Conservation (phyloP, 2,888 invertebrate genomes). For the Acanthoscelides obtectus region DNA sequence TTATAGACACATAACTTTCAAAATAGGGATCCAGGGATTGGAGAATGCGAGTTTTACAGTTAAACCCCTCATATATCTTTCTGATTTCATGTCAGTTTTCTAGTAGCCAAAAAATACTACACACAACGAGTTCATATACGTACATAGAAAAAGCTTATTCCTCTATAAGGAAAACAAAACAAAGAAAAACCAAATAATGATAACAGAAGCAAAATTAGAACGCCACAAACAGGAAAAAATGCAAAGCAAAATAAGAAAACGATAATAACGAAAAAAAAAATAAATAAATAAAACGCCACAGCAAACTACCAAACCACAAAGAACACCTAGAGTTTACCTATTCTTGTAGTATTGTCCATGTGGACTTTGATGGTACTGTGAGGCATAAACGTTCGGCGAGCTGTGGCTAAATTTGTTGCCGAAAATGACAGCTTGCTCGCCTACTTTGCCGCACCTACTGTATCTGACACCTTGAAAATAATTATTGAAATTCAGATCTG, state of each 20-base stretch:
- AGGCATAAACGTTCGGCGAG: slow-evolving; percentile 25
- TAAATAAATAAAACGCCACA: slow-evolving; percentile 11
- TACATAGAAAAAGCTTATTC: too few species aligned
- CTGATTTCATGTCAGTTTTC: too few species aligned
- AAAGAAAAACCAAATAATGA: too few species aligned
- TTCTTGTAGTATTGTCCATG: slow-evolving; percentile 25
- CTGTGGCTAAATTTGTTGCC: slow-evolving; percentile 27
- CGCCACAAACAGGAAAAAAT: not conserved
- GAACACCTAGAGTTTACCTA: slow-evolving; percentile 16
- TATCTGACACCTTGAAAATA: slow-evolving; percentile 24
- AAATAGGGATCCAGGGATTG: too few species aligned
- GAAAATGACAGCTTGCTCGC: slow-evolving; percentile 27
- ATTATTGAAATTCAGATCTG: not conserved
- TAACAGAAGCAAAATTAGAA: not conserved
- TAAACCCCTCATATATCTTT: too few species aligned
- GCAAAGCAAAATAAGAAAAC: slow-evolving; percentile 1
- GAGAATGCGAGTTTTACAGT: too few species aligned
- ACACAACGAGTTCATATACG: too few species aligned
- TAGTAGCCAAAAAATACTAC: too few species aligned
- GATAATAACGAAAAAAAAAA: slow-evolving; percentile 4
- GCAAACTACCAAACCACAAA: not conserved
- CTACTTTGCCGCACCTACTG: slow-evolving; percentile 22
- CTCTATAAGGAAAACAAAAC: too few species aligned
- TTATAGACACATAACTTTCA: too few species aligned
- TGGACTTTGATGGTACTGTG: slow-evolving; percentile 15